These are phyloP conservation scores for Allobates femoralis DNA, from an alignment of 2,797 vertebrate genomes.

Conservation along the genomic window DNA sequence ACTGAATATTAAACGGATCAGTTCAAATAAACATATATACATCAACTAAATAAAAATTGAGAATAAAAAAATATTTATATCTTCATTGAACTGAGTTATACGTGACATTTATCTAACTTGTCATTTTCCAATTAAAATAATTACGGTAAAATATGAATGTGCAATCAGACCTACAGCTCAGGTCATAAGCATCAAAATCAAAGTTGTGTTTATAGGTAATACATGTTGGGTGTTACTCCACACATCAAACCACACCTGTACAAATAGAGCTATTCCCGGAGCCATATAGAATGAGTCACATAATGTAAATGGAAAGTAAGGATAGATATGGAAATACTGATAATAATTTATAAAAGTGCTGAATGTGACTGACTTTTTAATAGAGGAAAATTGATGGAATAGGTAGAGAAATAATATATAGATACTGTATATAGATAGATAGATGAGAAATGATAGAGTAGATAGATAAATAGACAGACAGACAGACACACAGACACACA, in stretches of 20 bases:
- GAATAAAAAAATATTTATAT: background rate
- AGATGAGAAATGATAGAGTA: background rate
- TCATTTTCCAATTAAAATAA: background rate
- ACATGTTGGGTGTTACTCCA: background rate
- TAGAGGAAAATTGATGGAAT: background rate
- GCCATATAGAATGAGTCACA: background rate
- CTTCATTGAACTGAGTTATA: background rate
- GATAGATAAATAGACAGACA: background rate
- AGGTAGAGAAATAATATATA: background rate
- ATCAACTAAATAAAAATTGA: background rate
- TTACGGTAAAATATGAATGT: slow-evolving; percentile 3
- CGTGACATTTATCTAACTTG: background rate
- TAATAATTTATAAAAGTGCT: background rate
- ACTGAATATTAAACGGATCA: background rate
- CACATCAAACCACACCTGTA: slow-evolving; percentile 27
- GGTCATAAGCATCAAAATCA: slow-evolving; percentile 33
- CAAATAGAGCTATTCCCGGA: slow-evolving; percentile 14
- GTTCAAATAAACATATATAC: background rate
- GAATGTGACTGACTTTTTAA: background rate
- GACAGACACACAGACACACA: background rate
- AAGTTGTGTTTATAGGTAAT: slow-evolving; percentile 2
- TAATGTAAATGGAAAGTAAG: background rate
- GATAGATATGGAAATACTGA: background rate
- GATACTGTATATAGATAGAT: no score
- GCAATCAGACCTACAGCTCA: background rate